Evolutionary conservation across 2,113 vertebrate genomes (phyloP).

Genomic region (Periophthalmodon schlosseri): DNA sequence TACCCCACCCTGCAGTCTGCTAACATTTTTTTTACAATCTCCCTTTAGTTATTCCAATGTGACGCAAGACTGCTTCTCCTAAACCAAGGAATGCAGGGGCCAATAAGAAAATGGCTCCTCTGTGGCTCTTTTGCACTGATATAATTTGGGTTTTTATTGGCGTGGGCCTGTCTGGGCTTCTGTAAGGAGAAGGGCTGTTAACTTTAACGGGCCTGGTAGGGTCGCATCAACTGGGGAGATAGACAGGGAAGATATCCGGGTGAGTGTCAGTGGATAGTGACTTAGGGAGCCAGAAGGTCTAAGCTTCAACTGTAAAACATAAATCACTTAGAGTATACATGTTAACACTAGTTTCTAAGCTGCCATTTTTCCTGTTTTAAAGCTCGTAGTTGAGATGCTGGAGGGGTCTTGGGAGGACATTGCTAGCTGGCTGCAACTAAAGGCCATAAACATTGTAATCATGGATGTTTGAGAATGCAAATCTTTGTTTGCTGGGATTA

Average conservation of each 20-base stretch:
- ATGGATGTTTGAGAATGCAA: too few relatives aligned
- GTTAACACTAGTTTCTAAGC: background rate
- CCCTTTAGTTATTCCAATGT: slow-evolving; percentile 24
- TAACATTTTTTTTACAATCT: slow-evolving; percentile 12
- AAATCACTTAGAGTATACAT: slow-evolving; percentile 15
- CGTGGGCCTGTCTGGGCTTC: slow-evolving; percentile 58
- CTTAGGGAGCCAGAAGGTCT: slow-evolving; percentile 15
- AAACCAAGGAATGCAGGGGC: slow-evolving; percentile 42
- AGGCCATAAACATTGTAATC: background rate
- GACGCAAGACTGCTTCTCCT: slow-evolving; percentile 32
- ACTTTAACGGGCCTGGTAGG: slow-evolving; percentile 59
- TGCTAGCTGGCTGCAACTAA: background rate
- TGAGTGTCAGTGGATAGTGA: slow-evolving; percentile 26
- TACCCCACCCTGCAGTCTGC: slow-evolving; percentile 1
- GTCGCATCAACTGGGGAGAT: slow-evolving; percentile 29
- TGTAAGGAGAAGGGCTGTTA: slow-evolving; percentile 59
- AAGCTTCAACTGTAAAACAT: slow-evolving; percentile 11
- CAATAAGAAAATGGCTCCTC: slow-evolving; percentile 45
- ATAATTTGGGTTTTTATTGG: slow-evolving; percentile 67
- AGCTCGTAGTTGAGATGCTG: background rate
- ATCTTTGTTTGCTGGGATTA: too few relatives aligned
- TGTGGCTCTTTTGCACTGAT: slow-evolving; percentile 53
- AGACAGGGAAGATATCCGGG: slow-evolving; percentile 12
- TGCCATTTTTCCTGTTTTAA: background rate
- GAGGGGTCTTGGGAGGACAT: background rate